Conservation (phyloP, 2,113 vertebrate genomes). For the Lamprotornis superbus region DNA sequence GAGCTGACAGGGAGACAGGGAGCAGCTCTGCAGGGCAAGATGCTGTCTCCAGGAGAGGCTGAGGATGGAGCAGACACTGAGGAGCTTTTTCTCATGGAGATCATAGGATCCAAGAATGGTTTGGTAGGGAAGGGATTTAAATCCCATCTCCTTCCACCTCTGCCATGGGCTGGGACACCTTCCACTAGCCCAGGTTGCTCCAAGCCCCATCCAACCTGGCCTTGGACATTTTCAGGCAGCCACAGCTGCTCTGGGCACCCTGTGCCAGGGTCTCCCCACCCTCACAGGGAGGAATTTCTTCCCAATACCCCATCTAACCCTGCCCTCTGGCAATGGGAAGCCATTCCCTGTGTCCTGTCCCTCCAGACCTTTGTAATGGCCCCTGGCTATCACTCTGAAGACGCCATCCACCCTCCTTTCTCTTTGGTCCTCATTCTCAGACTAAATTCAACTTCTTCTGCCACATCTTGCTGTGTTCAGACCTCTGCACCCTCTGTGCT, state of each 20-base stretch:
- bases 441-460: not conserved
- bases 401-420: not conserved
- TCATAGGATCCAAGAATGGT: not conserved
- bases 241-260: not conserved
- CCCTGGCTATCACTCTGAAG: not conserved
- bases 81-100: not conserved
- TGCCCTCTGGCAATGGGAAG: not conserved
- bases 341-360: not conserved
- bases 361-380: not conserved
- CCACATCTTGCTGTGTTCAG: not conserved
- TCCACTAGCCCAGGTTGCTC: rapidly evolving
- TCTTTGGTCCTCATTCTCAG: not conserved
- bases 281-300: not conserved
- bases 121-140: not conserved
- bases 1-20: not conserved
- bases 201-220: rapidly evolving
- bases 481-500: not conserved
- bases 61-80: not conserved
- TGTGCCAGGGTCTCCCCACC: not conserved
- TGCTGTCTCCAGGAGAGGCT: not conserved
- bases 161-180: not conserved
- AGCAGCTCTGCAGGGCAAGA: not conserved
- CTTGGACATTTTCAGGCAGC: not conserved
- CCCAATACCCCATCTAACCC: not conserved
- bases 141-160: not conserved